Base-by-base conservation (phyloP, 2,888 invertebrate species). In the Phaonia tiefii region DNA sequence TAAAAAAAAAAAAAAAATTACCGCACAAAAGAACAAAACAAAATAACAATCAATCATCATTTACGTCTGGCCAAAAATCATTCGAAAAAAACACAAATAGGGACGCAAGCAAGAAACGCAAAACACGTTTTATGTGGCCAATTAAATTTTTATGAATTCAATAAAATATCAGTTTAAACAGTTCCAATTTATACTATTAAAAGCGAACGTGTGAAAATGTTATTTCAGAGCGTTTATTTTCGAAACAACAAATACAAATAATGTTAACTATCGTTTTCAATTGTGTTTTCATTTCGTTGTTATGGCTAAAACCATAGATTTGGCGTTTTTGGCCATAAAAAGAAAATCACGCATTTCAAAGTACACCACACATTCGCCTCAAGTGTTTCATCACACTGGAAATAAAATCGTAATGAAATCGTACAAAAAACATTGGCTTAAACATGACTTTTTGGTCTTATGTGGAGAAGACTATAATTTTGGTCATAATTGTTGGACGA, bases 101-200 rank as follows among this genome's bases (percentile, higher is more conserved):
- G 15, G 37, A 17, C 7, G 39, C 11, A 60, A 2, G n/a, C n/a
- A n/a, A n/a, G n/a, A 60, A 39, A 60, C 3, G 17, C 63, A 11
- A 11, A 76, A 49, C 66, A 77, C 49, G 42, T 67, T 71, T 71
- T 42, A 31, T 26, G 22, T 17, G 15, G 15, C 44, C 39, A 74
- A 78, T 78, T 73, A 26, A 73, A 37, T 20, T 72, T 67, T 72
- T 74, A 17, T 58, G 71, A 72, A 75, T 69, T 79, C 54, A 54
- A 72, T 72, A 49, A 75, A 79, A 67, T 39, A 60, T 60, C 58
- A 71, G 63, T 71, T 79, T 74, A 74, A 70, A 74, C 63, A 75
- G 70, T 66, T 44, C 25, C 20, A 60, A 26, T 46, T 2, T 22
- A 66, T 46, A 49, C 46, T 13, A 42, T 39, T 58, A 63, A 63